phyloP scores from a whole-genome alignment of 2,113 vertebrate genomes.

The Kryptolebias marmoratus region DNA sequence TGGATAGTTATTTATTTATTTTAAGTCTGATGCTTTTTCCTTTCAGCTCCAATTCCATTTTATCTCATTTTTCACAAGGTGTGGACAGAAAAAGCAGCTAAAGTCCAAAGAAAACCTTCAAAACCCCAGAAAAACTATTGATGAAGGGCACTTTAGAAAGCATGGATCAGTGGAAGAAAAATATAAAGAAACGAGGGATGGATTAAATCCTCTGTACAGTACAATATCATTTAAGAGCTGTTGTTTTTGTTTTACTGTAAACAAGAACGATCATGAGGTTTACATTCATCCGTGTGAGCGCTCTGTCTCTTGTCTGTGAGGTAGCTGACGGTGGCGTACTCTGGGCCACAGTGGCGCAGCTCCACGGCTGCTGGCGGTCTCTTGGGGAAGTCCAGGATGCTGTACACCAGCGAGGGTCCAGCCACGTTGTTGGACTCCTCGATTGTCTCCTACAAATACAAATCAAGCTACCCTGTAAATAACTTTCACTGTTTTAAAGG shows the following conservation, averaged over 20 bases:
- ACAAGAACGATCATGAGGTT: background rate
- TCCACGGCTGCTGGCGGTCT: conserved; percentile 23
- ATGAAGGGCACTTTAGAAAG: too few species aligned
- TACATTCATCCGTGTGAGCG: background rate
- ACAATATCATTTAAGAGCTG: background rate
- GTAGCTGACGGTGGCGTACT: conserved; percentile 57
- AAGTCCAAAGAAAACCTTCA: too few species aligned
- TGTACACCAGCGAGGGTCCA: conserved; percentile 48
- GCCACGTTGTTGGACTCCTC: background rate
- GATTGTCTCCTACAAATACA: conserved; percentile 39
- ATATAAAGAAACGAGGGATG: too few species aligned
- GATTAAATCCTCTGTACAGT: too few species aligned
- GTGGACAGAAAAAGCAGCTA: too few species aligned
- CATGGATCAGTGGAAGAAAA: too few species aligned
- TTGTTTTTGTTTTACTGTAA: background rate
- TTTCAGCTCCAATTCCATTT: too few species aligned
- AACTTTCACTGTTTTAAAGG: too few species aligned
- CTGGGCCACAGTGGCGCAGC: conserved; percentile 19
- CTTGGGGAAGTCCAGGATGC: conserved; percentile 68
- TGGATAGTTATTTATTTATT: too few species aligned
- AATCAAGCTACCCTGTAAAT: background rate
- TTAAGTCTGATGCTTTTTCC: too few species aligned
- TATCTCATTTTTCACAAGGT: too few species aligned
- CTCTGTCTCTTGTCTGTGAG: conserved; percentile 10
- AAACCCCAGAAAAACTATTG: too few species aligned